A percentile compares a stretch with the other conserved stretches of the same genome.
Evolutionary conservation across 2,888 invertebrate species (phyloP).

Genomic region (Sericinus montela): DNA sequence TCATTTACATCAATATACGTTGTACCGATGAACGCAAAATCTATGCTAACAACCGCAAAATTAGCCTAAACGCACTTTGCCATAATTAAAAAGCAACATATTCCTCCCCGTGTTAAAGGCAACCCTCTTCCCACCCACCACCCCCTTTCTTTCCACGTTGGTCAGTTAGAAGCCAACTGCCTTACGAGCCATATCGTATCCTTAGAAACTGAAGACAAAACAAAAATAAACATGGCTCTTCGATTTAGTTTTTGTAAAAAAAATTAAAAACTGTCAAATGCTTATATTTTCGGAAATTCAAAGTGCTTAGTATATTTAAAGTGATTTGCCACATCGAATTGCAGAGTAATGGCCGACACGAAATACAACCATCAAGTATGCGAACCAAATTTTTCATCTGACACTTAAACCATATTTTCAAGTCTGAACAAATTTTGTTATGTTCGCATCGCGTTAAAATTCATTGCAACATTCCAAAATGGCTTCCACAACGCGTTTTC

Average conservation of each 20-base stretch:
- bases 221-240: slow-evolving; percentile 68
- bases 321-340: slow-evolving; percentile 20
- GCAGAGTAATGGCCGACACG: slow-evolving; percentile 40
- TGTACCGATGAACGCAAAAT: too few relatives aligned
- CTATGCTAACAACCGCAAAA: slow-evolving; percentile 44
- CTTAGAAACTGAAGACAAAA: slow-evolving; percentile 72
- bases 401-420: slow-evolving; percentile 35
- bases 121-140: slow-evolving; percentile 39
- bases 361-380: slow-evolving; percentile 49
- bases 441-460: background rate
- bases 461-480: slow-evolving; percentile 40
- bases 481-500: slow-evolving; percentile 54
- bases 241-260: slow-evolving; percentile 16
- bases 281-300: background rate
- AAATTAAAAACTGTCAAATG: background rate
- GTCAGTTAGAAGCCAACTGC: slow-evolving; percentile 67
- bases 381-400: slow-evolving; percentile 31
- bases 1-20: too few relatives aligned
- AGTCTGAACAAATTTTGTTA: slow-evolving; percentile 23
- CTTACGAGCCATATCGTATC: slow-evolving; percentile 64
- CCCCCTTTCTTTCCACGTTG: slow-evolving; percentile 66
- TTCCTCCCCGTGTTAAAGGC: slow-evolving; percentile 60
- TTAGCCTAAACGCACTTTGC: slow-evolving; percentile 60
- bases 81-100: slow-evolving; percentile 75
- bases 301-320: slow-evolving; percentile 1